Percentiles rank a stretch among this genome's conserved stretches.
These are phyloP conservation scores for Rhagium mordax DNA, from an alignment of 2,888 invertebrate genomes.

Conservation along the genomic window DNA sequence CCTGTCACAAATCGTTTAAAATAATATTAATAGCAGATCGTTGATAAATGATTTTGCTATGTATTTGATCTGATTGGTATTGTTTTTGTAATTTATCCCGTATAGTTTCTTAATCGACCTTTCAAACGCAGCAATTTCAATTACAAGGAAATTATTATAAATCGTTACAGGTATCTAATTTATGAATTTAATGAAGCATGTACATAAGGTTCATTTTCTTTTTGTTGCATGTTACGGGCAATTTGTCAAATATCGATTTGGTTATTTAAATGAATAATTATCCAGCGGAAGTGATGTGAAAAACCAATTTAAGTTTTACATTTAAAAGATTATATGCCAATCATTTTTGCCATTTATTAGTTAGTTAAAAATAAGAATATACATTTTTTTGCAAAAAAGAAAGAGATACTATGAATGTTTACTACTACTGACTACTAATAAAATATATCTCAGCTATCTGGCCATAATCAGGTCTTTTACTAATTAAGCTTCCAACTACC, in stretches of 20 bases:
- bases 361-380: neutral
- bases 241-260: conserved; percentile 44
- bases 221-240: conserved; percentile 32
- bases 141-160: conserved; percentile 54
- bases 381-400: too few relatives aligned
- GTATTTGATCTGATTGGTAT: conserved; percentile 44
- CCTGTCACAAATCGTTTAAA: conserved; percentile 49
- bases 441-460: too few relatives aligned
- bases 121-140: conserved; percentile 54
- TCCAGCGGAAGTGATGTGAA: conserved; percentile 39
- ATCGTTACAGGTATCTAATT: conserved; percentile 48
- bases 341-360: conserved; percentile 27
- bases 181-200: conserved; percentile 31
- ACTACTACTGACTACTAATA: too few relatives aligned
- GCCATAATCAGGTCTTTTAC: too few relatives aligned
- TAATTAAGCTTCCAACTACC: too few relatives aligned
- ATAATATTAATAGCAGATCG: conserved; percentile 48
- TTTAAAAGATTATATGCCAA: conserved; percentile 44
- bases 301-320: conserved; percentile 47
- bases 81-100: conserved; percentile 44
- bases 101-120: conserved; percentile 53
- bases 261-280: conserved; percentile 43
- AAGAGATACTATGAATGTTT: too few relatives aligned
- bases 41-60: conserved; percentile 49
- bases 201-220: conserved; percentile 21